A percentile compares a stretch with the other conserved stretches of the same genome.
Conservation (phyloP, 2,888 invertebrate species). For the Hypolimnas misippus region DNA sequence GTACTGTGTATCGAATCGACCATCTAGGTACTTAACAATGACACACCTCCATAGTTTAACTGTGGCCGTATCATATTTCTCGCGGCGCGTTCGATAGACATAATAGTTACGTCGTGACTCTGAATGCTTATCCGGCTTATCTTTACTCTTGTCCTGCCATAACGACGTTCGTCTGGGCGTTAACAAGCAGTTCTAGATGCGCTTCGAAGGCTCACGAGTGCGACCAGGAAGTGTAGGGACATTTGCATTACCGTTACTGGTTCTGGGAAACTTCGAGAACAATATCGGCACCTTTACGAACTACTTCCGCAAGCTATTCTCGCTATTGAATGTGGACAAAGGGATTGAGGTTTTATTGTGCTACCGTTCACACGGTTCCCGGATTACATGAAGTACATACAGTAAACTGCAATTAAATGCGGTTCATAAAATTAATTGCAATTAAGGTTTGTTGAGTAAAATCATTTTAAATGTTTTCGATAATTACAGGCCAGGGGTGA, state of each 20-base stretch:
- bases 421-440: slow-evolving; percentile 24
- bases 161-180: slow-evolving; percentile 61
- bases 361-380: slow-evolving; percentile 42
- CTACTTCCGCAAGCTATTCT: slow-evolving; percentile 57
- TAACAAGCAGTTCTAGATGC: slow-evolving; percentile 65
- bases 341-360: slow-evolving; percentile 43
- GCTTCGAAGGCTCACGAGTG: slow-evolving; percentile 51
- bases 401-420: slow-evolving; percentile 20
- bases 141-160: slow-evolving; percentile 65
- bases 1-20: slow-evolving; percentile 35
- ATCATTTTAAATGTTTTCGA: not conserved
- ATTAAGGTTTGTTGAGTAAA: slow-evolving; percentile 9
- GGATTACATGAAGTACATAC: slow-evolving; percentile 24
- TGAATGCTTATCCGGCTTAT: slow-evolving; percentile 69
- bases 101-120: slow-evolving; percentile 72
- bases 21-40: slow-evolving; percentile 42
- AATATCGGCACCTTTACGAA: slow-evolving; percentile 60
- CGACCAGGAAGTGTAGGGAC: slow-evolving; percentile 71
- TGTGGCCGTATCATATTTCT: slow-evolving; percentile 51
- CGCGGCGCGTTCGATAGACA: slow-evolving; percentile 56
- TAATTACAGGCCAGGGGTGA: not conserved
- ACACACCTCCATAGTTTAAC: slow-evolving; percentile 45
- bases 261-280: slow-evolving; percentile 68
- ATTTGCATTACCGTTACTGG: slow-evolving; percentile 77
- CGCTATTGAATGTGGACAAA: slow-evolving; percentile 48